phyloP scores from a whole-genome alignment of 2,113 vertebrate species.

The Ochotona princeps region DNA sequence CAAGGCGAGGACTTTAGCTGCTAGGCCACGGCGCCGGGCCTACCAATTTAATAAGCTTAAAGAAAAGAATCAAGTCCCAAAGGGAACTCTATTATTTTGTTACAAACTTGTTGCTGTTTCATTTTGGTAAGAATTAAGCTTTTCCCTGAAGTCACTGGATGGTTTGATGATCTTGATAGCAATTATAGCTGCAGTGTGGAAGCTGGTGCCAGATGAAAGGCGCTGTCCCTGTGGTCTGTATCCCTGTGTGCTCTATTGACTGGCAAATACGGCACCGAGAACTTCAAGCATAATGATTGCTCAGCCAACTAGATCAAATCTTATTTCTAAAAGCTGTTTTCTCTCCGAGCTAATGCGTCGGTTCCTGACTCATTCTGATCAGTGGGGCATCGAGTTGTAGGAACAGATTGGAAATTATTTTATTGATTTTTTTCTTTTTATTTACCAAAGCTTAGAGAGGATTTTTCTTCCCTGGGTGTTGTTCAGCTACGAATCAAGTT shows the following conservation, averaged over 20 bases:
- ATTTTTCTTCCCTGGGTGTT: conserved; percentile 63
- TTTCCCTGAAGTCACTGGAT: conserved; percentile 25
- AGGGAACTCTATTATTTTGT: conserved; percentile 60
- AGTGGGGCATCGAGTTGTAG: conserved; percentile 75
- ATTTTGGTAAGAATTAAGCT: conserved; percentile 67
- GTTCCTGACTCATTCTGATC: conserved; percentile 74
- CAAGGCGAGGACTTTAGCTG: too few relatives aligned
- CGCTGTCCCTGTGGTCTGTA: not conserved
- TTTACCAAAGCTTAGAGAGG: conserved; percentile 75
- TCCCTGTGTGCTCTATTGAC: conserved; percentile 61
- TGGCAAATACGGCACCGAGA: conserved; percentile 65
- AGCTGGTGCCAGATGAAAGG: conserved; percentile 32
- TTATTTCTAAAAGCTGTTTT: conserved; percentile 78
- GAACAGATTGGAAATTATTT: conserved; percentile 81
- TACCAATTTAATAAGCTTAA: conserved; percentile 41
- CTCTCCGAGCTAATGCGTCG: conserved; percentile 65
- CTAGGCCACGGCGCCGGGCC: too few relatives aligned
- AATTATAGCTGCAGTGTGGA: conserved; percentile 61
- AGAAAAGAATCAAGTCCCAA: conserved; percentile 28
- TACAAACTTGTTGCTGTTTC: conserved; percentile 58
- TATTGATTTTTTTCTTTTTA: conserved; percentile 77
- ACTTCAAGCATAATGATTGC: conserved; percentile 72
- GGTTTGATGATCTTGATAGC: conserved; percentile 67
- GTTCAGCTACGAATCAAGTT: conserved; percentile 48
- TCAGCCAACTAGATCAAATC: conserved; percentile 76